A percentile compares a stretch with the other conserved stretches of the same genome.
These are phyloP conservation scores for Oenanthe melanoleuca DNA, from an alignment of 2,113 vertebrate genomes.

Conservation along the genomic window DNA sequence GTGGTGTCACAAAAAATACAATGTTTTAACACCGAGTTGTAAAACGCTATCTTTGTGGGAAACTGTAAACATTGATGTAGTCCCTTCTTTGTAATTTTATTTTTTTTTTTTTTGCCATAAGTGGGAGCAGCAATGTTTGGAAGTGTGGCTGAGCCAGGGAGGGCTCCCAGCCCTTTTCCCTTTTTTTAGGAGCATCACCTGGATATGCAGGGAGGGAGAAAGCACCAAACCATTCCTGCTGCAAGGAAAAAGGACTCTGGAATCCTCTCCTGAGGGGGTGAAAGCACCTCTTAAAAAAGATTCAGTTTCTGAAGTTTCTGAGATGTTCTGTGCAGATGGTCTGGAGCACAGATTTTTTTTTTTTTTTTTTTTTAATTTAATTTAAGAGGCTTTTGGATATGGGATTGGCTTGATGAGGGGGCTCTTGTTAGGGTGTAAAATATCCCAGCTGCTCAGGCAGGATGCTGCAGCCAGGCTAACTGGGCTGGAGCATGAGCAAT, in stretches of 20 bases:
- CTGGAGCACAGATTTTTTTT: not conserved
- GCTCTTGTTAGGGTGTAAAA: not conserved
- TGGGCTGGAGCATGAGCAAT: not conserved
- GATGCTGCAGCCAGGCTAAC: not conserved
- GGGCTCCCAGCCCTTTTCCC: no score
- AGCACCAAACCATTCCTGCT: not conserved
- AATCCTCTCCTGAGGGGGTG: not conserved
- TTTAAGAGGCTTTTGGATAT: not conserved
- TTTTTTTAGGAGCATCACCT: not conserved
- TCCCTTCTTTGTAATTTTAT: not conserved
- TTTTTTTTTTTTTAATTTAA: not conserved
- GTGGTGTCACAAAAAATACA: fast-evolving
- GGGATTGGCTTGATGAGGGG: not conserved
- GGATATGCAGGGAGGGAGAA: not conserved
- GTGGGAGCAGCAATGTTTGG: not conserved
- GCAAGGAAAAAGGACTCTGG: not conserved
- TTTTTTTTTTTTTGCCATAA: not conserved
- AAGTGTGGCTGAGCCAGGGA: not conserved
- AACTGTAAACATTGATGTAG: not conserved
- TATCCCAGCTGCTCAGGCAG: not conserved
- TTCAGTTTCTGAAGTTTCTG: not conserved
- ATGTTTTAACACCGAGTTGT: not conserved
- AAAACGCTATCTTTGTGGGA: not conserved
- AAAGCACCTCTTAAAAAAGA: not conserved
- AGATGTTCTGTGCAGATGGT: not conserved